phyloP scores from a whole-genome alignment of 2,113 vertebrate species.

The Paratilapia polleni region DNA sequence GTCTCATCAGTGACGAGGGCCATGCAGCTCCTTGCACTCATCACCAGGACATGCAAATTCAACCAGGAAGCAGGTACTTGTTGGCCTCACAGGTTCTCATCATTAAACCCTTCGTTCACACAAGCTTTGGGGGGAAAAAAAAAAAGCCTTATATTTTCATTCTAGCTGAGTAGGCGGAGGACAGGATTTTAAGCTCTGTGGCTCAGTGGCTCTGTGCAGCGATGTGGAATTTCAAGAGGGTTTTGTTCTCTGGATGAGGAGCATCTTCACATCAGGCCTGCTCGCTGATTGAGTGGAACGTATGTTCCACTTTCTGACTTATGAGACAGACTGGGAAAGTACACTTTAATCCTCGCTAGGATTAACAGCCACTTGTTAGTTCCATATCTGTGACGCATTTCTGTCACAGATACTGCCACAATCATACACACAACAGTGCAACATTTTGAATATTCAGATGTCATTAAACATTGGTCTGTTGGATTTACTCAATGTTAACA shows the following conservation, averaged over 20 bases:
- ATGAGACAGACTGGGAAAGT: background rate
- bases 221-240: slow-evolving; percentile 34
- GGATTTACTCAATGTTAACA: background rate
- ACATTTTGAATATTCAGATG: background rate
- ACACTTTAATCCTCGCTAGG: slow-evolving; percentile 25
- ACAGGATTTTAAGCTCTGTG: slow-evolving; percentile 26
- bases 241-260: slow-evolving; percentile 20
- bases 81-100: slow-evolving; percentile 27
- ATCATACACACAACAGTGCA: background rate
- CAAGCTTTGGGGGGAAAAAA: background rate
- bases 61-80: slow-evolving; percentile 50
- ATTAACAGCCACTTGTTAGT: slow-evolving; percentile 16
- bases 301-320: slow-evolving; percentile 34
- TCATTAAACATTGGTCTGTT: background rate
- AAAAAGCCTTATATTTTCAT: slow-evolving; percentile 22
- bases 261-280: slow-evolving; percentile 13
- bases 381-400: slow-evolving; percentile 9
- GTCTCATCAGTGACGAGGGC: slow-evolving; percentile 1
- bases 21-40: background rate
- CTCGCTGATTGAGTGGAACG: slow-evolving; percentile 11
- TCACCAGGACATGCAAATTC: slow-evolving; percentile 55
- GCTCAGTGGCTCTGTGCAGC: slow-evolving; percentile 14
- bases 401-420: background rate
- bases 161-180: slow-evolving; percentile 8
- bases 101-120: background rate